Percentiles rank a stretch among this genome's conserved stretches.
Evolutionary conservation across 2,113 vertebrate genomes (phyloP).

Genomic region (Corydoras sp.): DNA sequence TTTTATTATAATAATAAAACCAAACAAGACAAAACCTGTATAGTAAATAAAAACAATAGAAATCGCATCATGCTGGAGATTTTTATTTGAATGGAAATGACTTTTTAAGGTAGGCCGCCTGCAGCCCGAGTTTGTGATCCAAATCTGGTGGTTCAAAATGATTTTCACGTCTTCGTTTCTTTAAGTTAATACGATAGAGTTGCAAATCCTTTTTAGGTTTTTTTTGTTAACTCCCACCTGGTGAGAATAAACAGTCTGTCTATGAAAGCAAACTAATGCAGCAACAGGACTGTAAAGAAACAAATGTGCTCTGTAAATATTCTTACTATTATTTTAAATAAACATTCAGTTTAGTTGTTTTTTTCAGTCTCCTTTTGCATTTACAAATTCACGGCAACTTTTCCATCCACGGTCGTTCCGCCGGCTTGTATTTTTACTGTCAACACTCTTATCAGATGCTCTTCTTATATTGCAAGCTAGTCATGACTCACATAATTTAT

Average conservation of each 20-base stretch:
- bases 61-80: too few species aligned
- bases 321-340: too few species aligned
- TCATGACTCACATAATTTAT: constrained; percentile 44
- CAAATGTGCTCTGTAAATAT: too few species aligned
- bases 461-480: constrained; percentile 40
- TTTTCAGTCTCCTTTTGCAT: not conserved
- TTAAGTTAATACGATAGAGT: not conserved
- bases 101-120: too few species aligned
- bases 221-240: not conserved
- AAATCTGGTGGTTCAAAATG: not conserved
- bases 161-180: not conserved
- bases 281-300: too few species aligned
- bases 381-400: not conserved
- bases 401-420: constrained; percentile 7
- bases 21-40: too few species aligned
- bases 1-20: not conserved
- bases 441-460: constrained; percentile 44
- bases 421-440: constrained; percentile 22
- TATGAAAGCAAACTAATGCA: too few species aligned
- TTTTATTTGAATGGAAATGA: too few species aligned
- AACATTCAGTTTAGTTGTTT: too few species aligned
- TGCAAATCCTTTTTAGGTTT: not conserved
- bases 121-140: too few species aligned
- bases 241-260: not conserved
- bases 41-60: too few species aligned